Base-by-base conservation (phyloP, 2,888 invertebrate genomes). In the Pemphredon lugubris region DNA sequence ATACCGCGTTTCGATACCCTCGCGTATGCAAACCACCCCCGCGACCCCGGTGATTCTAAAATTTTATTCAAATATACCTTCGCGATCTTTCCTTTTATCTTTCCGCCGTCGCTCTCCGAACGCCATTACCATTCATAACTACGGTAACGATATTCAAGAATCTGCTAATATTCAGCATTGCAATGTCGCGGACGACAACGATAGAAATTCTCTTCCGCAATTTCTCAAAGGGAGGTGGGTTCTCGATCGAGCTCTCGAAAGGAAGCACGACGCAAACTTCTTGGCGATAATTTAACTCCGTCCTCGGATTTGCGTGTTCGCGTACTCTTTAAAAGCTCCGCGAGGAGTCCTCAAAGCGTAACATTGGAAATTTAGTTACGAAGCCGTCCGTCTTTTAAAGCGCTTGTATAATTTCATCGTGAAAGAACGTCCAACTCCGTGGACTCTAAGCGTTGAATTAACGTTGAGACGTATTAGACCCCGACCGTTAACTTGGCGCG, bases 351-450 rank as follows among this genome's bases (percentile, higher is more conserved):
- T 20, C 1, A 42, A 42, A 42, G 14, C 26, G 50, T 21, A 39
- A 39, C 39, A 50, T 20, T 51, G 40, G 18, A 34, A 47, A 26
- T 34, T 48, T 40, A 39, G 11, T 50, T 59, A 59, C 40, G 30
- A 20, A 18, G 13, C 11, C 11, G 26, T 16, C 18, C 7, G 30
- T 11, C 18, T 50, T 32, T 40, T 30, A 20, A 40, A 7, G 30
- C 30, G 44, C 18, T 18, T 40, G 20, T 7, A n/a, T 30, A 59
- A 40, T 37, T 6, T 14, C 14, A 37, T 20, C 3, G 50, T 20
- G 51, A 42, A 48, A 59, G 40, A 50, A 40, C 21, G 40, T 51
- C 40, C 13, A 51, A 30, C 40, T 23, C 40, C 40, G 30, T 42
- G 18, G 6, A n/a, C 20, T 20, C 18, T 16, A 20, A 50, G 30